These are phyloP conservation scores for Papilio demoleus DNA, from an alignment of 2,888 invertebrate genomes.

Conservation along the genomic window DNA sequence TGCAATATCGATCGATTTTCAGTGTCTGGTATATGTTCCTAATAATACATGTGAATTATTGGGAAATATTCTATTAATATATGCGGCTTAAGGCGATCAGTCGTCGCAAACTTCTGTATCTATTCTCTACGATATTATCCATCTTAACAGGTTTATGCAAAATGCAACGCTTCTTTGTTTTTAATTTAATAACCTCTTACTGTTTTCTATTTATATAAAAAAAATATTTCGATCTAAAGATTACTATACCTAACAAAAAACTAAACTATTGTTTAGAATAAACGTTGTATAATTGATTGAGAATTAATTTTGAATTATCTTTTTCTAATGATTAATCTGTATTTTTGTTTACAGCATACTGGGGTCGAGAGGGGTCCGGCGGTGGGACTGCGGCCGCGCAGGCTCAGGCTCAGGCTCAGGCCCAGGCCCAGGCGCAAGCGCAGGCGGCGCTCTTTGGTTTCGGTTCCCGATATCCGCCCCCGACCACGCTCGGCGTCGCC, in stretches of 20 bases:
- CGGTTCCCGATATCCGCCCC: constrained; percentile 80
- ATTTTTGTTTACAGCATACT: constrained; percentile 86
- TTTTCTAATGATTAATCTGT: constrained; percentile 27
- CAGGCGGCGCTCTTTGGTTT: constrained; percentile 78
- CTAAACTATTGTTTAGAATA: background rate
- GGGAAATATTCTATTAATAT: constrained; percentile 11
- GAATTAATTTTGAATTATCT: background rate
- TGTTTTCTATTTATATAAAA: no score
- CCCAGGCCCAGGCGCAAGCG: constrained; percentile 80
- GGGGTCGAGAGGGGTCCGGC: constrained; percentile 85
- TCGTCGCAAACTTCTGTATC: background rate
- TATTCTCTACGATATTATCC: background rate
- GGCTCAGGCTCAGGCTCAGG: constrained; percentile 74
- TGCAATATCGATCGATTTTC: constrained; percentile 34
- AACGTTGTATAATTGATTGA: background rate
- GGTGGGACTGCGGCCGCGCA: constrained; percentile 67
- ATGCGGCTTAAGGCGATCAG: background rate
- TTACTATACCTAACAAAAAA: background rate
- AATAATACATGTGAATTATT: constrained; percentile 45
- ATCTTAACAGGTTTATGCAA: background rate
- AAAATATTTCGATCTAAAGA: no score
- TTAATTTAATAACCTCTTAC: background rate
- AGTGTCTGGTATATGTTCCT: constrained; percentile 40
- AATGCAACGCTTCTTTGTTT: background rate
- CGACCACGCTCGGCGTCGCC: constrained; percentile 91